phyloP scores from a whole-genome alignment of 2,113 vertebrate species.

The Erythrolamprus reginae region DNA sequence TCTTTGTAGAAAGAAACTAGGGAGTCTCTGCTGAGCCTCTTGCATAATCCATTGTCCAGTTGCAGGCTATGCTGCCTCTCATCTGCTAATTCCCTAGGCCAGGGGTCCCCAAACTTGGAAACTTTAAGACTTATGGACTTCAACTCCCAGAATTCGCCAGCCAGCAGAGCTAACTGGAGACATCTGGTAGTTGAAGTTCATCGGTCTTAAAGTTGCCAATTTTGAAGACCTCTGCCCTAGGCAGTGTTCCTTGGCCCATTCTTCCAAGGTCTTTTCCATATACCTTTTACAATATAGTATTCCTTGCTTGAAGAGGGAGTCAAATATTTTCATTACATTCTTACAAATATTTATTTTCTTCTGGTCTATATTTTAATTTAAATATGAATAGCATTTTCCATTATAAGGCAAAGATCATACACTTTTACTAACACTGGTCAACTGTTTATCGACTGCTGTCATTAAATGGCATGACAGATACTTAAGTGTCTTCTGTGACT shows the following conservation, averaged over 20 bases:
- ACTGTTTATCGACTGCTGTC: slow-evolving; percentile 39
- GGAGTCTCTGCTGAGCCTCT: neutral
- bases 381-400: slow-evolving; percentile 49
- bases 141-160: too few relatives aligned
- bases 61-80: neutral
- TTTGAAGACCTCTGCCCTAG: neutral
- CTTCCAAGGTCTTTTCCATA: neutral
- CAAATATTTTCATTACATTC: neutral
- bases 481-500: slow-evolving; percentile 46
- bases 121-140: too few relatives aligned
- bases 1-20: neutral
- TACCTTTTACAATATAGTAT: slow-evolving; percentile 6
- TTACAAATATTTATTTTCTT: slow-evolving; percentile 46
- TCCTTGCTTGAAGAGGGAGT: slow-evolving; percentile 38
- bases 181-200: too few relatives aligned
- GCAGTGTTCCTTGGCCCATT: neutral
- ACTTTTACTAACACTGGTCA: slow-evolving; percentile 62
- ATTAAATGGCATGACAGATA: slow-evolving; percentile 47
- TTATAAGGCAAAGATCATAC: slow-evolving; percentile 54
- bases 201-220: too few relatives aligned
- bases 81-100: neutral
- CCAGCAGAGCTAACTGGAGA: too few relatives aligned
- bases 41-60: neutral
- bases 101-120: too few relatives aligned
- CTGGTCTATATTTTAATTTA: slow-evolving; percentile 58